Conservation (phyloP, 2,797 vertebrate species). For the Chlorospingus semifuscus region DNA sequence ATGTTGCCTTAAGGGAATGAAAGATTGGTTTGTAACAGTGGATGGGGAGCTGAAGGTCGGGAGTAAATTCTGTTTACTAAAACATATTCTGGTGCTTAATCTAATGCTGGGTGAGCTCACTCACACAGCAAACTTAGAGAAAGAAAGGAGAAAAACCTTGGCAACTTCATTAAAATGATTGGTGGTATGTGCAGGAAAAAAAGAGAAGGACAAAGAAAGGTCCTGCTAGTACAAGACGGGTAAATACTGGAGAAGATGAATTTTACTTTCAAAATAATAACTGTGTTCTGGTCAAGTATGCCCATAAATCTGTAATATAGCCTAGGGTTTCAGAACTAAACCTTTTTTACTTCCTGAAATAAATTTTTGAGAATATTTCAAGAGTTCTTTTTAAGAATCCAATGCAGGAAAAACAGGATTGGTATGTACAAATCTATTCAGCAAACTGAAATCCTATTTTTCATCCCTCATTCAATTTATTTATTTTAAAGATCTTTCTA, state of each 20-base stretch:
- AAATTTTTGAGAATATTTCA: not conserved
- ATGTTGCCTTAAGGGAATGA: not conserved
- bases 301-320: conserved; percentile 2
- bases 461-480: not conserved
- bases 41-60: not conserved
- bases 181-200: not conserved
- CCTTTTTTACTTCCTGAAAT: not conserved
- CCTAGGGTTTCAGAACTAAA: not conserved
- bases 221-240: not conserved
- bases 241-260: conserved; percentile 11
- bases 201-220: conserved; percentile 6
- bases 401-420: not conserved
- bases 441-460: not conserved
- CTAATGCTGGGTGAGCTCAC: not conserved
- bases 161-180: conserved; percentile 39
- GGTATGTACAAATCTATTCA: not conserved
- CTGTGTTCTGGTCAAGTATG: not conserved
- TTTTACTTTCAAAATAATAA: conserved; percentile 28
- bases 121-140: not conserved
- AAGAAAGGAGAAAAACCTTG: conserved; percentile 16
- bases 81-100: conserved; percentile 27
- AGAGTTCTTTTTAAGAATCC: not conserved
- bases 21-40: conserved; percentile 2
- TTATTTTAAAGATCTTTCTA: not conserved
- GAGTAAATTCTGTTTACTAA: conserved; percentile 30